These are phyloP conservation scores for Hafferia zeledoni DNA, from an alignment of 2,797 vertebrate species.

Conservation along the genomic window DNA sequence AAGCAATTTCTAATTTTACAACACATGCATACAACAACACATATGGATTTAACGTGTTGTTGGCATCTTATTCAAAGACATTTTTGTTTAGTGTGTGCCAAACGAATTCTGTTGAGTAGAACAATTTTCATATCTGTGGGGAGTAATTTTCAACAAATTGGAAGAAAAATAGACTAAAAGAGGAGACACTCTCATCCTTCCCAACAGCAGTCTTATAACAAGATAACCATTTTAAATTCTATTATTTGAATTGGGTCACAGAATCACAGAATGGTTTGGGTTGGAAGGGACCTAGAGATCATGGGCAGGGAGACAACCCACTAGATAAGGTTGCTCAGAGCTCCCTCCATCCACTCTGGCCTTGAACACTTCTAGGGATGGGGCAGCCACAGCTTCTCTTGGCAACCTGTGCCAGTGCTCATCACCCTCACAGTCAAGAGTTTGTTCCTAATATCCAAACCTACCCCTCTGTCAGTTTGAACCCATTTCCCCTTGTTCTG, in stretches of 20 bases:
- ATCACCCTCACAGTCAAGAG: neutral
- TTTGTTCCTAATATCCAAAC: neutral
- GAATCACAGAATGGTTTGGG: neutral
- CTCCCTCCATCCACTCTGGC: no score
- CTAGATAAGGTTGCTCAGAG: neutral
- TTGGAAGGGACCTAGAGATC: neutral
- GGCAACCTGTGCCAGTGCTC: neutral
- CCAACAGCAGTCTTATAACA: fast-evolving
- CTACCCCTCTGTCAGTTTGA: neutral
- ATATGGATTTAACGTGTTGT: neutral
- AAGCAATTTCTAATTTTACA: neutral
- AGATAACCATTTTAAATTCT: neutral
- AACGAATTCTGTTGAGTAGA: neutral
- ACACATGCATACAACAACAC: neutral
- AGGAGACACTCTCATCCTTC: neutral
- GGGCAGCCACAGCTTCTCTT: no score
- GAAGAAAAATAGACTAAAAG: neutral
- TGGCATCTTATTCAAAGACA: neutral
- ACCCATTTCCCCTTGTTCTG: neutral
- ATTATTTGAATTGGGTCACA: neutral
- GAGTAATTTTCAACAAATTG: neutral
- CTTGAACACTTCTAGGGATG: neutral
- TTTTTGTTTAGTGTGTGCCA: neutral
- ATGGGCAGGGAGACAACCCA: neutral
- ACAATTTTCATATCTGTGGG: neutral